Base-by-base conservation (phyloP, 2,113 vertebrate species). In the Calidris pygmaea region DNA sequence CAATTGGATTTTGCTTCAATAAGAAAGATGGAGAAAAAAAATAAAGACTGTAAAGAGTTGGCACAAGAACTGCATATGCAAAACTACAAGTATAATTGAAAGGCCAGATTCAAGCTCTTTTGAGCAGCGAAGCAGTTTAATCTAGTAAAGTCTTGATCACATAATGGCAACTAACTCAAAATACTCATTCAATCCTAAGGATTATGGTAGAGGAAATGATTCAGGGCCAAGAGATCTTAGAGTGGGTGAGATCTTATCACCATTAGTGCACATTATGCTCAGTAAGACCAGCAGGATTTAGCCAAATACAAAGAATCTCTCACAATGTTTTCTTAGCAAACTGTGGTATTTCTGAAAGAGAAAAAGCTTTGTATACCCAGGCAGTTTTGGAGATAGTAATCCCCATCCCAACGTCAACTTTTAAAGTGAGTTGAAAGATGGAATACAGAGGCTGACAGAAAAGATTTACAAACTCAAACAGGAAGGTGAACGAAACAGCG, bases 391-490 rank as follows among this genome's bases (percentile, higher is more conserved):
- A 81, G 70, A 41, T 17, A 80, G 18, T 29, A 80, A 88, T 66
- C 45, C 29, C 13, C 19, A 77, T 26, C 32, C 58, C 55, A 80
- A 77, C 30, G 7, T 81, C 79, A 80, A 27, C 20, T 93, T 29
- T 62, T 41, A 47, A 92, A 92, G 59, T 41, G 18, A 21, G n/a
- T 27, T 45, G 72, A 66, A 95, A 88, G 53, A 86, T 50, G 52
- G 79, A 90, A 84, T 22, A 67, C 9, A 29, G 68, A 63, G 35
- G 22, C n/a, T 84, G 76, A 83, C 79, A 92, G 55, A 58, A 90
- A 84, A 95, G 55, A 92, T 90, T 90, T 86, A 92, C 23, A 63
- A 88, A 76, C 71, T 96, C 45, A 70, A 93, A 74, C 45, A 90
- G 80, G 92, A 96, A 92, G 65, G 76, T 77, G 80, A 95, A 74